These are phyloP conservation scores for Apocrypta bakeri DNA, from an alignment of 1,140 invertebrate species.

Conservation along the genomic window DNA sequence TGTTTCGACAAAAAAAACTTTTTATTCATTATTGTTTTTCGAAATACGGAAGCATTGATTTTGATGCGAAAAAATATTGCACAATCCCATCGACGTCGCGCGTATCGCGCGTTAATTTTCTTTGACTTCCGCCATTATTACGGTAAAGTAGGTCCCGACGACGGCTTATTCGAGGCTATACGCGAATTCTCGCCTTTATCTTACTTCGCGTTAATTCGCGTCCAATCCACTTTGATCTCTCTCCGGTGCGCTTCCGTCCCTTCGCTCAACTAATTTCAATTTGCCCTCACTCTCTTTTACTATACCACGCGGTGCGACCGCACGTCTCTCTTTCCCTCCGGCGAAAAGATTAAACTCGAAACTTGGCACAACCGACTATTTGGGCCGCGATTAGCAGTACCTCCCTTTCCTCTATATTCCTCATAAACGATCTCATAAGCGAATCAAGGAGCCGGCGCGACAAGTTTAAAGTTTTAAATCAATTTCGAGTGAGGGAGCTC, in stretches of 20 bases:
- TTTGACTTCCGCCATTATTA: not conserved
- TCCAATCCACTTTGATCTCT: slow-evolving; percentile 39
- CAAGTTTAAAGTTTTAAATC: slow-evolving; percentile 47
- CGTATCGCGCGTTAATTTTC: not conserved
- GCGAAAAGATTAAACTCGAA: slow-evolving; percentile 45
- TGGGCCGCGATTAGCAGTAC: slow-evolving; percentile 22
- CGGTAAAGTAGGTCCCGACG: not conserved
- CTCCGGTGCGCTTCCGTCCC: not conserved
- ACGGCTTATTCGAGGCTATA: slow-evolving; percentile 7
- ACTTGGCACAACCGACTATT: slow-evolving; percentile 35
- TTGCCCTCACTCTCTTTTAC: not conserved
- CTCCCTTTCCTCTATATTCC: slow-evolving; percentile 4
- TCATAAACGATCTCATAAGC: slow-evolving; percentile 17
- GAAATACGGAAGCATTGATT: too few species aligned
- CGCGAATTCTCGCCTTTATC: slow-evolving; percentile 35
- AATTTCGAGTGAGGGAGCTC: slow-evolving; percentile 10
- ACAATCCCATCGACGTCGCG: not conserved
- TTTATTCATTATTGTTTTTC: too few species aligned
- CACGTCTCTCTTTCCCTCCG: not conserved
- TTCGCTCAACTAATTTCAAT: slow-evolving; percentile 37
- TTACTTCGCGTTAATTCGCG: slow-evolving; percentile 29
- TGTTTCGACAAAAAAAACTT: too few species aligned
- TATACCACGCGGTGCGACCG: too few species aligned
- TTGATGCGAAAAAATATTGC: not conserved
- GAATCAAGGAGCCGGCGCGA: slow-evolving; percentile 12